Percentiles rank a stretch among this genome's conserved stretches.
These are phyloP conservation scores for Yponomeuta malinellus DNA, from an alignment of 2,888 invertebrate genomes.

Conservation along the genomic window DNA sequence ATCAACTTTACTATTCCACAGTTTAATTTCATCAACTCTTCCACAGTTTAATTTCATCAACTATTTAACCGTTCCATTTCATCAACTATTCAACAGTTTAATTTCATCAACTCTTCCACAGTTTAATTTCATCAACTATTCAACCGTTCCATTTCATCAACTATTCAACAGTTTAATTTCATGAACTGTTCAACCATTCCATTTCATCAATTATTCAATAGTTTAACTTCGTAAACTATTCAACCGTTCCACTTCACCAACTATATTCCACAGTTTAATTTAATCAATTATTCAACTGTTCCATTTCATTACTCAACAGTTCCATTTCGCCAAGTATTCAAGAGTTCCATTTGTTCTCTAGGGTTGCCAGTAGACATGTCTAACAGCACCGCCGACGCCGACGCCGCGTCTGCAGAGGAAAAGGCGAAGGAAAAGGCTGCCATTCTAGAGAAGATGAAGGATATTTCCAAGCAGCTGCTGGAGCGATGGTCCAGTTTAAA, in stretches of 20 bases:
- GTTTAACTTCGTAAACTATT: too few relatives aligned
- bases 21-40: too few relatives aligned
- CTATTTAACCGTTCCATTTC: not conserved
- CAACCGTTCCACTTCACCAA: too few relatives aligned
- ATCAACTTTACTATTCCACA: too few relatives aligned
- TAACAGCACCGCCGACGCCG: slow-evolving; percentile 27
- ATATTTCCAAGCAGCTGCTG: slow-evolving; percentile 78
- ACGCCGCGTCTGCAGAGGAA: slow-evolving; percentile 2
- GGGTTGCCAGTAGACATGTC: slow-evolving; percentile 58
- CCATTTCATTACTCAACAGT: not conserved
- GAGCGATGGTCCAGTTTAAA: slow-evolving; percentile 85
- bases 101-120: too few relatives aligned
- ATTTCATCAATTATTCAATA: too few relatives aligned
- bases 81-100: not conserved
- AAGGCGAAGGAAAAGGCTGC: slow-evolving; percentile 35
- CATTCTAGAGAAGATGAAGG: slow-evolving; percentile 69
- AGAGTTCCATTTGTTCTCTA: slow-evolving; percentile 22
- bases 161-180: too few relatives aligned
- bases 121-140: too few relatives aligned
- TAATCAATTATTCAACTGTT: too few relatives aligned
- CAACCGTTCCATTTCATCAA: not conserved
- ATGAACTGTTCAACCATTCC: not conserved
- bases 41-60: too few relatives aligned
- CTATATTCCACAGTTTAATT: too few relatives aligned
- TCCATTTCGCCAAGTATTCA: not conserved